Percentiles rank a stretch among this genome's conserved stretches.
phyloP scores from a whole-genome alignment of 1,140 invertebrate genomes.

The Panagrolaimus sp. region DNA sequence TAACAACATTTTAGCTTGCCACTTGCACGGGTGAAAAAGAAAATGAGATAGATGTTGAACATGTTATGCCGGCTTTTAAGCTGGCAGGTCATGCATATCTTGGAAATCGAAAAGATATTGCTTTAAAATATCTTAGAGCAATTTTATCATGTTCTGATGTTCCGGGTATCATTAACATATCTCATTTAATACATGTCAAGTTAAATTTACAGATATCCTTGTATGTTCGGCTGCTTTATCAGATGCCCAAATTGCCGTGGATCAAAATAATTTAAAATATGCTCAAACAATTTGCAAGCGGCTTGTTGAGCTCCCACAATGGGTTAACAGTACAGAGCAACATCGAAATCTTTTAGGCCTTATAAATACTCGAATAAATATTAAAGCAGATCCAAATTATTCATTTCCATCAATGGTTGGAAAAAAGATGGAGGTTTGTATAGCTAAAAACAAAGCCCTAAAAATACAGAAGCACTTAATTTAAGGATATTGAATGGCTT shows the following conservation, averaged over 20 bases:
- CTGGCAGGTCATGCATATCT: no score
- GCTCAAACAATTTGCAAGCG: background rate
- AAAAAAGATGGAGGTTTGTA: background rate
- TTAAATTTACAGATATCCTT: background rate
- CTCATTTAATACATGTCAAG: no score
- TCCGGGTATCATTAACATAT: no score
- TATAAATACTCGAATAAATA: background rate
- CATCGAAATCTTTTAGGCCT: background rate
- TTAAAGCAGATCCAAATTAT: background rate
- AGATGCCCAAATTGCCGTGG: background rate
- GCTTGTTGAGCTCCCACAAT: background rate
- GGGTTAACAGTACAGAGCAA: background rate
- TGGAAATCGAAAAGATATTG: no score
- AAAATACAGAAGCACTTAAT: no score
- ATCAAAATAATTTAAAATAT: background rate
- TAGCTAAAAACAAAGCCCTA: no score
- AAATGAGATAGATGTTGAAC: no score
- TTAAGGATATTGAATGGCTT: conserved; percentile 5
- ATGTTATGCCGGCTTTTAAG: no score
- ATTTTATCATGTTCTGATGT: no score
- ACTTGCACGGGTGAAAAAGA: no score
- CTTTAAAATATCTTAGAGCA: no score
- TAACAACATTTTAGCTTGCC: no score
- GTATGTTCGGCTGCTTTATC: background rate
- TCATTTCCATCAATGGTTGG: background rate